These are phyloP conservation scores for Centrocercus urophasianus DNA, from an alignment of 2,113 vertebrate species.

Conservation along the genomic window DNA sequence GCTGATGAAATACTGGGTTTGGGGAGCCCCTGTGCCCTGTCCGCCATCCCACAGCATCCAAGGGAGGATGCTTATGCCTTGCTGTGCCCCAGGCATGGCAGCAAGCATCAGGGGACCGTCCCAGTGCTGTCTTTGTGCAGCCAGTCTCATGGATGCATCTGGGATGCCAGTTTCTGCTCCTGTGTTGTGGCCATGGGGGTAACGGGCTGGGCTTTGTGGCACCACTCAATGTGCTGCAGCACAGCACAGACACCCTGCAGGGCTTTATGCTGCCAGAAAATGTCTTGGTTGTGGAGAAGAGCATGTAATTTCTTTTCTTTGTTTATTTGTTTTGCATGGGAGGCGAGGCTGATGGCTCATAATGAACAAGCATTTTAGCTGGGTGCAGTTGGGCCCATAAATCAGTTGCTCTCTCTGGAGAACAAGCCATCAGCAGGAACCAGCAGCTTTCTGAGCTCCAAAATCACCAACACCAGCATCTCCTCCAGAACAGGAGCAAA, in stretches of 20 bases:
- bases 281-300: not conserved
- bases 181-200: accelerated
- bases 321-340: not conserved
- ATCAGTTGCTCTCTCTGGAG: not conserved
- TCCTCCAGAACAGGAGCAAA: not conserved
- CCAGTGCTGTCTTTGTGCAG: not conserved
- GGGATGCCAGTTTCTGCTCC: not conserved
- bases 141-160: not conserved
- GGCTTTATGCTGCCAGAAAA: not conserved
- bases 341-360: slow-evolving; percentile 10
- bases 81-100: no score
- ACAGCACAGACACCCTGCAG: accelerated
- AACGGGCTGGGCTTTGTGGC: accelerated
- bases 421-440: not conserved
- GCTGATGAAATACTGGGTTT: accelerated
- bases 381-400: not conserved
- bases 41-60: not conserved
- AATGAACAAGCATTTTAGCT: not conserved
- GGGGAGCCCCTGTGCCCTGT: not conserved
- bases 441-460: not conserved
- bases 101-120: not conserved
- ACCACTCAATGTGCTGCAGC: no score
- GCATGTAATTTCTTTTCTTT: not conserved
- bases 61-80: not conserved
- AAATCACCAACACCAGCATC: not conserved